Conservation (phyloP, 2,113 vertebrate genomes). For the Gambusia affinis region DNA sequence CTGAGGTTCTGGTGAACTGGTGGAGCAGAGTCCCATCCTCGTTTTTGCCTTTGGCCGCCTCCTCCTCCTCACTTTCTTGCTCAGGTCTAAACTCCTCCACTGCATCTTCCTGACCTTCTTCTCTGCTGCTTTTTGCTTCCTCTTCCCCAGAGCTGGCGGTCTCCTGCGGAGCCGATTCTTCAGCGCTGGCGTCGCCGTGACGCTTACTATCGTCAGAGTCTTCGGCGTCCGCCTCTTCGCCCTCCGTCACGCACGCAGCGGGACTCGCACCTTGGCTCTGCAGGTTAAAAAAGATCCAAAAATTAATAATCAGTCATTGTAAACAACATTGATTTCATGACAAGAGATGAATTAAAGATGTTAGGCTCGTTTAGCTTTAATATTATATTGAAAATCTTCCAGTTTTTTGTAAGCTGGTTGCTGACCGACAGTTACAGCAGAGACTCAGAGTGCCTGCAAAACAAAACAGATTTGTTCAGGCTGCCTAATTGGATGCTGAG, state of each 20-base stretch:
- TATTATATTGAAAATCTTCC: background rate
- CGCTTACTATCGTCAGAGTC: constrained; percentile 49
- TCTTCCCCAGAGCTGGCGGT: background rate
- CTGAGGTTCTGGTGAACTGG: constrained; percentile 74
- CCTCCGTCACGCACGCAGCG: constrained; percentile 23
- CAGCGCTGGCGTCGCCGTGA: background rate
- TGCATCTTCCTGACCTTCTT: constrained; percentile 8
- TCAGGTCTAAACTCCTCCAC: constrained; percentile 38
- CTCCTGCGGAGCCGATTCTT: background rate
- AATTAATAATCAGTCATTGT: constrained; percentile 15
- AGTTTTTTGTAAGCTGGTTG: background rate
- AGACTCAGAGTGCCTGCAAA: constrained; percentile 16
- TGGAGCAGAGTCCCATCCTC: constrained; percentile 37
- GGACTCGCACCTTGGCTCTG: constrained; percentile 14
- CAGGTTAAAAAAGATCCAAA: constrained; percentile 12
- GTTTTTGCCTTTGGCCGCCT: background rate
- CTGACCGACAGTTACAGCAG: constrained; percentile 10
- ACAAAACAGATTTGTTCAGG: constrained; percentile 59
- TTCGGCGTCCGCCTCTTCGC: constrained; percentile 57
- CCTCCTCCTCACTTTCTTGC: constrained; percentile 6
- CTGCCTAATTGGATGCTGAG: constrained; percentile 68
- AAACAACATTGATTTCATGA: constrained; percentile 5
- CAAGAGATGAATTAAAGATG: background rate
- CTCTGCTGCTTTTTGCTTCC: constrained; percentile 6
- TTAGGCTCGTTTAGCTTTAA: background rate